Conservation (phyloP, 2,113 vertebrate species). For the Lamprologus speciosus region DNA sequence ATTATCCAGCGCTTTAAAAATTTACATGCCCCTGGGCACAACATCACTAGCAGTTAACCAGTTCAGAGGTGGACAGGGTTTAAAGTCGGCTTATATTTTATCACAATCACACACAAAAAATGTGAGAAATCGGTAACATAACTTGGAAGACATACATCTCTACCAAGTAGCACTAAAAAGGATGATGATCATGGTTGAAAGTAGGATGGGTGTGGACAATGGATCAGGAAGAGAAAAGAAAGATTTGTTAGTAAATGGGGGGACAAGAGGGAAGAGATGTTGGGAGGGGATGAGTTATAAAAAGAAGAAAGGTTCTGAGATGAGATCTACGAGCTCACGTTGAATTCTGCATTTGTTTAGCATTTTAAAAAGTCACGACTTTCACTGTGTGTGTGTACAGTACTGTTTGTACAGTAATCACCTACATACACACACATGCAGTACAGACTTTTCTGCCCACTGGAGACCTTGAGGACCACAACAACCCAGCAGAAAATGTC, state of each 20-base stretch:
- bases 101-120: neutral
- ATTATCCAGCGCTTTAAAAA: neutral
- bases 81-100: neutral
- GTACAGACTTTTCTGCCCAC: slow-evolving; percentile 19
- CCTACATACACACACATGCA: slow-evolving; percentile 2
- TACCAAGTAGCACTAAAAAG: neutral
- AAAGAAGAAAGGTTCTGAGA: neutral
- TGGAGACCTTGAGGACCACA: slow-evolving; percentile 42
- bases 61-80: neutral
- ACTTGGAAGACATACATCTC: neutral
- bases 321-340: neutral
- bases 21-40: neutral
- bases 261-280: neutral
- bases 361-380: neutral
- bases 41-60: neutral
- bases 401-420: neutral
- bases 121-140: neutral
- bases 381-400: neutral
- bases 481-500: slow-evolving; percentile 1
- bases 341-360: neutral
- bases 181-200: neutral
- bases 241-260: neutral
- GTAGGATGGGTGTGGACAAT: neutral
- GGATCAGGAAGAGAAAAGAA: neutral
- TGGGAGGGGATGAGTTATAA: neutral